Evolutionary conservation across 2,797 vertebrate genomes (phyloP).

Genomic region (Tamandua tetradactyla): DNA sequence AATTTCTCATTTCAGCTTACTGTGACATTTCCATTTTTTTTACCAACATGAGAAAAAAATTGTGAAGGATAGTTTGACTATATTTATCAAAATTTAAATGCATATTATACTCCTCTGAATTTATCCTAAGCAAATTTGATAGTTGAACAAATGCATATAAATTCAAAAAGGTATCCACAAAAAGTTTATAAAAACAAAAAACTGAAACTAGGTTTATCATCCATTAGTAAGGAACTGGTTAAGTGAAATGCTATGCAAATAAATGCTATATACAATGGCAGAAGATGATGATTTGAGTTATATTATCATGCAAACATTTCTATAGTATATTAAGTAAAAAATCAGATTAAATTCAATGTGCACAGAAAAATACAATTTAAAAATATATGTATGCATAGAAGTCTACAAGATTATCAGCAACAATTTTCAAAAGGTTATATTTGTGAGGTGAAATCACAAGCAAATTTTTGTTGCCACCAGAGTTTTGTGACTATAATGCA

Average conservation of each 20-base stretch:
- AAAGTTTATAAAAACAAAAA: conserved; percentile 43
- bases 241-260: conserved; percentile 13
- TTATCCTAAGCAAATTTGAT: conserved; percentile 27
- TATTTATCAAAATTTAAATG: conserved; percentile 45
- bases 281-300: background rate
- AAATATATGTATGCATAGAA: background rate
- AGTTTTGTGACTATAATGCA: background rate
- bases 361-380: background rate
- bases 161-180: background rate
- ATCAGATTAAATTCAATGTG: background rate
- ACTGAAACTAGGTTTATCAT: background rate
- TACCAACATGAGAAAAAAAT: conserved; percentile 5
- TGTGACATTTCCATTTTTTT: background rate
- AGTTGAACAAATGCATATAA: background rate
- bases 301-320: background rate
- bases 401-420: background rate
- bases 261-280: background rate
- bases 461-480: conserved; percentile 15
- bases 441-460: background rate
- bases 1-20: conserved; percentile 25
- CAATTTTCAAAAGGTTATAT: background rate
- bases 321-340: background rate
- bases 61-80: conserved; percentile 16
- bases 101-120: background rate
- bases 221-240: background rate